These are phyloP conservation scores for Cheumatopsyche charites DNA, from an alignment of 1,140 invertebrate species.

Conservation along the genomic window DNA sequence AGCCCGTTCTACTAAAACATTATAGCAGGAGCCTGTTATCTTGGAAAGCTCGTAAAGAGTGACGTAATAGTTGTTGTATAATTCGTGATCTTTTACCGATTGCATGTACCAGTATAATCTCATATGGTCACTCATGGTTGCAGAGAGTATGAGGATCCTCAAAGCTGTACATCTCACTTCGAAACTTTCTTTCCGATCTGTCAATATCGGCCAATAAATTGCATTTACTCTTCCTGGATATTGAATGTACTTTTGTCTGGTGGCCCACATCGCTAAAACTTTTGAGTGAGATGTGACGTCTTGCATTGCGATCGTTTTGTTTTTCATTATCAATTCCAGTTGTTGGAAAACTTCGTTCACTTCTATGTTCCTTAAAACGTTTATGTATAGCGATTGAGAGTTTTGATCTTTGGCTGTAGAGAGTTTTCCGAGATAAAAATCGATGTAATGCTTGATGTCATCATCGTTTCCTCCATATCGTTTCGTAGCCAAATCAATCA, in stretches of 20 bases:
- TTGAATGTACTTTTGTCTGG: constrained; percentile 47
- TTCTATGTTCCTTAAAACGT: constrained; percentile 50
- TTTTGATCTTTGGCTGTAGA: constrained; percentile 43
- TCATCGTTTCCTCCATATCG: no score
- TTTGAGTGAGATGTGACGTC: constrained; percentile 50
- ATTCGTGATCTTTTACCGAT: constrained; percentile 52
- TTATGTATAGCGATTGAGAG: constrained; percentile 45
- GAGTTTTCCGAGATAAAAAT: constrained; percentile 45
- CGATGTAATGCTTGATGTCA: constrained; percentile 52
- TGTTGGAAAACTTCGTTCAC: constrained; percentile 44
- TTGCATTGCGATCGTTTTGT: constrained; percentile 31
- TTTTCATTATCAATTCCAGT: constrained; percentile 46
- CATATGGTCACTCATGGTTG: constrained; percentile 51
- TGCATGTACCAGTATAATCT: constrained; percentile 58
- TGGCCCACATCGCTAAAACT: constrained; percentile 51
- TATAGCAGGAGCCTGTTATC: constrained; percentile 53
- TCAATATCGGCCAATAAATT: constrained; percentile 57
- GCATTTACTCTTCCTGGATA: constrained; percentile 50
- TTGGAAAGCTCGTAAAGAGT: constrained; percentile 54
- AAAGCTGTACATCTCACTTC: constrained; percentile 54
- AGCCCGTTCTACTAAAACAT: constrained; percentile 49
- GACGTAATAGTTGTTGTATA: constrained; percentile 58
- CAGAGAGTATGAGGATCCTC: constrained; percentile 53
- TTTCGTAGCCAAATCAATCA: constrained; percentile 33
- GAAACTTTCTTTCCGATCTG: constrained; percentile 50